Conservation (phyloP, 2,113 vertebrate species). For the Crypturellus undulatus region DNA sequence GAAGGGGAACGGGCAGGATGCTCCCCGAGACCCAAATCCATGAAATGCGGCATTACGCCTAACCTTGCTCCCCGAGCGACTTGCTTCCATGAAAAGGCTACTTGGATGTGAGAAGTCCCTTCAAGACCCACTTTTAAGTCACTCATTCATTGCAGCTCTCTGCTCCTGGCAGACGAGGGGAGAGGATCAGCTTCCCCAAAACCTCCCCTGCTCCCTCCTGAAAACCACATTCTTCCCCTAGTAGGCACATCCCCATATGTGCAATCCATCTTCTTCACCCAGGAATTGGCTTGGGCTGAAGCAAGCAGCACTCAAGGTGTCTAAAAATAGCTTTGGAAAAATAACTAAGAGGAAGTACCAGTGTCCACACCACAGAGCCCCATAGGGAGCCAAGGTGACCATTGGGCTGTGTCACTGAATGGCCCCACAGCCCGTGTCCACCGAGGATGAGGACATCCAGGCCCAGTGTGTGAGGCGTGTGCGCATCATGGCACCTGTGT, state of each 20-base stretch:
- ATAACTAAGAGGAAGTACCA: background rate
- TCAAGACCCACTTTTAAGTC: background rate
- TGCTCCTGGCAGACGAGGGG: background rate
- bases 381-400: background rate
- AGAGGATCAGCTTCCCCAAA: rapidly evolving
- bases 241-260: rapidly evolving
- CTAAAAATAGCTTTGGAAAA: background rate
- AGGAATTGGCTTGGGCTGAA: background rate
- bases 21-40: background rate
- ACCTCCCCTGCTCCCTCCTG: background rate
- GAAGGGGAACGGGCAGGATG: background rate
- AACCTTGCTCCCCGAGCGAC: background rate
- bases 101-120: background rate
- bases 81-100: background rate
- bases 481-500: rapidly evolving
- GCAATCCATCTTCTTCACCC: background rate
- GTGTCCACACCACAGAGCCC: background rate
- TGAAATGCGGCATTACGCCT: rapidly evolving
- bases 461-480: rapidly evolving
- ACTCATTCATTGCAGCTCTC: background rate
- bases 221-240: rapidly evolving
- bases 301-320: background rate
- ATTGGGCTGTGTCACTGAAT: background rate
- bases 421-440: background rate
- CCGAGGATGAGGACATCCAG: background rate